phyloP scores from a whole-genome alignment of 2,888 invertebrate genomes.

The Caenorhabditis sp. region DNA sequence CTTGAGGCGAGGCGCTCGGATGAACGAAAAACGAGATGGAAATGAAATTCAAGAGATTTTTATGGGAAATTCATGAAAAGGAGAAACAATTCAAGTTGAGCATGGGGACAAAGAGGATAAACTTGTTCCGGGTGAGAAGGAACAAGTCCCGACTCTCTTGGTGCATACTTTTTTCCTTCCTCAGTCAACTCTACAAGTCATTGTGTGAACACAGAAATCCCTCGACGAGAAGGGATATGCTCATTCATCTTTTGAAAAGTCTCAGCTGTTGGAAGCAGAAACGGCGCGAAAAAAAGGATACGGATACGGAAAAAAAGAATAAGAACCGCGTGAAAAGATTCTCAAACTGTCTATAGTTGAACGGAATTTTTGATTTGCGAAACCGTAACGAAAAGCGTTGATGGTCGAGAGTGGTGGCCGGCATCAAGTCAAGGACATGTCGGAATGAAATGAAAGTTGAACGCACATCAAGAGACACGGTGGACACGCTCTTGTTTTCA shows the following conservation, averaged over 20 bases:
- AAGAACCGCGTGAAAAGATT: slow-evolving; percentile 9
- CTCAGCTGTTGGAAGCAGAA: slow-evolving; percentile 23
- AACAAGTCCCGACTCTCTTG: neutral
- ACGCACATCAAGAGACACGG: slow-evolving; percentile 22
- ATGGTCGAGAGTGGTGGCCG: slow-evolving; percentile 35
- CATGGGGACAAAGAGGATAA: neutral
- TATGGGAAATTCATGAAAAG: neutral
- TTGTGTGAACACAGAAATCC: slow-evolving; percentile 29
- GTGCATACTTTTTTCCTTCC: slow-evolving; percentile 15
- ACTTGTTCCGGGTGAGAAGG: neutral
- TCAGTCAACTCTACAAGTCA: slow-evolving; percentile 35
- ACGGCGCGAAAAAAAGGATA: neutral
- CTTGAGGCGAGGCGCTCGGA: slow-evolving; percentile 7
- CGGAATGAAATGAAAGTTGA: slow-evolving; percentile 41
- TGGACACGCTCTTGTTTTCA: slow-evolving; percentile 39
- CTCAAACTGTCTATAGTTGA: slow-evolving; percentile 1
- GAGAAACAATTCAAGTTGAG: neutral
- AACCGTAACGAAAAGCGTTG: slow-evolving; percentile 35
- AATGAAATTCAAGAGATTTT: neutral
- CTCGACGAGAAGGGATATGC: slow-evolving; percentile 25
- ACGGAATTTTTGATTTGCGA: neutral
- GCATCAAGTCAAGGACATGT: slow-evolving; percentile 48
- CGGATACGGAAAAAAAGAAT: too few relatives aligned
- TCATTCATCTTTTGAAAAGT: slow-evolving; percentile 42
- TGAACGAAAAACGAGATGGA: slow-evolving; percentile 11